Base-by-base conservation (phyloP, 1,140 invertebrate genomes). In the Calliopsis andreniformis region DNA sequence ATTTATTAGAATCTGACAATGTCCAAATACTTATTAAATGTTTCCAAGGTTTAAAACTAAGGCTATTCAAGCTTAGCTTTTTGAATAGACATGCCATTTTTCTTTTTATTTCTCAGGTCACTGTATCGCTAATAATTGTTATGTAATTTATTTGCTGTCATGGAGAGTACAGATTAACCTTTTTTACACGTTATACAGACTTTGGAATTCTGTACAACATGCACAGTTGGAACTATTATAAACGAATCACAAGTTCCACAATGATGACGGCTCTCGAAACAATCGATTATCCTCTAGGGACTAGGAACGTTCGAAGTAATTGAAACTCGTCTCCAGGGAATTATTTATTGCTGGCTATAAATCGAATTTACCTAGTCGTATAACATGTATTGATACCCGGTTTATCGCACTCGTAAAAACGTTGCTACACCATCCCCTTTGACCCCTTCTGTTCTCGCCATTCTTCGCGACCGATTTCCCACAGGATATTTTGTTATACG, bases 321-420 rank as follows among this genome's bases (percentile, higher is more conserved):
- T 86, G 82, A 86, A 86, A 86, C 79, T 68, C 78, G 80, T 81
- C 80, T 78, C 75, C 59, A 62, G n/a, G 66, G 66, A 76, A 80
- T 80, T 86, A 86, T 86, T 86, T 86, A 86, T 83, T 62, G 75
- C 39, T 63, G 42, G 35, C 53, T 63, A 61, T 86, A 86, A 85
- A 85, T 86, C 75, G 83, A 85, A 85, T 86, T 86, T 83, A 83
- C 83, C 78, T 84, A 70, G 58, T 42, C 39, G 67, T 51, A 14
- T 42, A 67, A 47, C 68, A 68, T 82, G 64, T 43, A 82, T 69
- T 69, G 68, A 25, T 63, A 51, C 67, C 45, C 47, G 64, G 78
- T 83, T 82, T 83, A 83, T 83, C 35, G 47, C 59, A 61, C 39
- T 79, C 80, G 76, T 83, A 82, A 83, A 83, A 83, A 82, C 42